Percentiles rank a stretch among this genome's conserved stretches.
Evolutionary conservation across 2,797 vertebrate species (phyloP).

Genomic region (Taeniopygia guttata): DNA sequence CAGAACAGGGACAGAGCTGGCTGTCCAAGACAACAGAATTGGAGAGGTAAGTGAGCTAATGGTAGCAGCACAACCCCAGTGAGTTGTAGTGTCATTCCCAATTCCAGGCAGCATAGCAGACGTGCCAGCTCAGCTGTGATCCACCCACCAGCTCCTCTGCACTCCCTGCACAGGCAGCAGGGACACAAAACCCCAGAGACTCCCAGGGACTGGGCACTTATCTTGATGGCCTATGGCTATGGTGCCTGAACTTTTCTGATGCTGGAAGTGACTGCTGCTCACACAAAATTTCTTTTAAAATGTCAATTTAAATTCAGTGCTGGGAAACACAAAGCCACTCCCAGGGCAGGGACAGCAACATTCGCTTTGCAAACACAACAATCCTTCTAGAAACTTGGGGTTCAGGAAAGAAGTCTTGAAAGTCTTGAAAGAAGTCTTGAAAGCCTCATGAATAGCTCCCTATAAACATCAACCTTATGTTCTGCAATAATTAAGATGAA

Average conservation of each 20-base stretch:
- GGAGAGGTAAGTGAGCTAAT: neutral
- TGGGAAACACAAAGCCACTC: neutral
- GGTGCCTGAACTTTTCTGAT: neutral
- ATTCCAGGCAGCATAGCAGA: neutral
- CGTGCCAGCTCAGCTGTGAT: rapidly evolving
- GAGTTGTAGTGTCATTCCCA: neutral
- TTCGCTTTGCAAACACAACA: neutral
- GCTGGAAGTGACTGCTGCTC: neutral
- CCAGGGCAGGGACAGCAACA: neutral
- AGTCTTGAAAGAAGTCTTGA: neutral
- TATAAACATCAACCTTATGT: neutral
- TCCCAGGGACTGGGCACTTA: neutral
- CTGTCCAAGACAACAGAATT: neutral
- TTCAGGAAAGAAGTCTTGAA: neutral
- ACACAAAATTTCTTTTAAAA: neutral
- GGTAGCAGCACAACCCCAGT: neutral
- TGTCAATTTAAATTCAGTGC: neutral
- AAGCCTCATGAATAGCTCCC: neutral
- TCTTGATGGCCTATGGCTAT: neutral
- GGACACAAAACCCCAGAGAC: neutral
- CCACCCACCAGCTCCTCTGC: neutral
- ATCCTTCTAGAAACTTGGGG: neutral
- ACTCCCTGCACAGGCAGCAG: neutral
- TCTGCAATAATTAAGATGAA: neutral
- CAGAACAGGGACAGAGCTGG: neutral